Base-by-base conservation (phyloP, 2,888 invertebrate genomes). In the Apodemia hepburni region DNA sequence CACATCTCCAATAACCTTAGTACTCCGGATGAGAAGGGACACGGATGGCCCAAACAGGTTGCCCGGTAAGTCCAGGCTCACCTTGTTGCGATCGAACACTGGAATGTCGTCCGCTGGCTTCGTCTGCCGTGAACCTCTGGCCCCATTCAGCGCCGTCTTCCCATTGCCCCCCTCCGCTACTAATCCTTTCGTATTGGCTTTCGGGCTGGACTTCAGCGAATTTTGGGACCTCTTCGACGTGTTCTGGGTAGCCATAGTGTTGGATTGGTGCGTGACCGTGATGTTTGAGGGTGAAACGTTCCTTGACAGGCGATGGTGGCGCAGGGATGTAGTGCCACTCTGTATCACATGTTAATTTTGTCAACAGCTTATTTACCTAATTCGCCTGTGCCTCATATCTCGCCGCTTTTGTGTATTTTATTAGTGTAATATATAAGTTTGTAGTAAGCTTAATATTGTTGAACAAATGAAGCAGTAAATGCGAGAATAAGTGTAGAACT, bases 11-110 rank as follows among this genome's bases (percentile, higher is more conserved):
- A 94, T 80, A 67, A 94, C 83, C 77, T 93, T 94, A 80, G 95
- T 95, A 72, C 94, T 85, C 70, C 92, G 92, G 73, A 94, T 95
- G 70, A 95, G 88, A 60, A 95, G 86, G 64, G 93, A 93, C 80
- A 95, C 95, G 77, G 94, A 94, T 15, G 93, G 93, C 60, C 95
- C 95, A 81, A 95, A 94, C 71, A 94, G 86, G 76, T 84, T 88
- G 66, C 93, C 92, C 66, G 95, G 95, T 73, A 95, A 82, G 70
- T 95, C 94, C 79, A 95, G 87, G 74, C 93, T 93, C 68, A 95
- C 95, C 74, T 92, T 92, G 87, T 93, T 92, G 73, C 94, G 88
- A 80, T 93, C 93, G 85, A 94, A 93, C 70, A 86, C 92, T 35
- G 93, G 93, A 72, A 93, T 92, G 72, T 92, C 93, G 79, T 92